These are phyloP conservation scores for Calidris pugnax DNA, from an alignment of 2,113 vertebrate species.

Conservation along the genomic window DNA sequence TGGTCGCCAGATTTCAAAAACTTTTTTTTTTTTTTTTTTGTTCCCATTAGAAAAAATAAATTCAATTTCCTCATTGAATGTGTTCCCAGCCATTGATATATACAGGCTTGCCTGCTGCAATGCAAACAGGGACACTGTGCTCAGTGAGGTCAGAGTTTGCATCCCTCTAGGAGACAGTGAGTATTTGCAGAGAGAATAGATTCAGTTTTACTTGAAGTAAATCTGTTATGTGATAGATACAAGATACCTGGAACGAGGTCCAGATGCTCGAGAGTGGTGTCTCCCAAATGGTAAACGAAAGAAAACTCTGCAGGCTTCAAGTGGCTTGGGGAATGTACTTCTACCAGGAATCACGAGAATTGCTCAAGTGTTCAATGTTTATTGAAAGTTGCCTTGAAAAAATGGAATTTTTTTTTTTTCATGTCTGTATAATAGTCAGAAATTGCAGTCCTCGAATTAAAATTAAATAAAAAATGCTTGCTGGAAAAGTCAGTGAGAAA, in stretches of 20 bases:
- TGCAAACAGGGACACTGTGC: neutral
- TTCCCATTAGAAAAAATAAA: neutral
- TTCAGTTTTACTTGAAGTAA: neutral
- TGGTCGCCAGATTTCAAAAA: neutral
- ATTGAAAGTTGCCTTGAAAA: neutral
- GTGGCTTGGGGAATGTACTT: neutral
- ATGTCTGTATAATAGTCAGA: neutral
- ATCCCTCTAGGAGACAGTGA: neutral
- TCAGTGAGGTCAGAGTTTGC: neutral
- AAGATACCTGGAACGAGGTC: neutral
- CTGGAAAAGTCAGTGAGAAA: neutral
- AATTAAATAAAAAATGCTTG: neutral
- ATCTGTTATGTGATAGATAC: neutral
- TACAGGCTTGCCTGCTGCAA: neutral
- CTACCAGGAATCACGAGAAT: neutral
- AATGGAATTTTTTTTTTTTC: neutral
- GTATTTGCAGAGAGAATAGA: neutral
- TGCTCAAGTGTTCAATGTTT: neutral
- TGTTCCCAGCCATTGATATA: neutral
- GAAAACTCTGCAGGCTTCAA: rapidly evolving
- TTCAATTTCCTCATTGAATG: neutral
- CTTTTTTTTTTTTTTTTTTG: neutral
- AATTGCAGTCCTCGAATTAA: neutral
- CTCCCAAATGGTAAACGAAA: neutral
- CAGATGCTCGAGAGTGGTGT: neutral